phyloP scores from a whole-genome alignment of 2,113 vertebrate genomes.

The Astur gentilis region DNA sequence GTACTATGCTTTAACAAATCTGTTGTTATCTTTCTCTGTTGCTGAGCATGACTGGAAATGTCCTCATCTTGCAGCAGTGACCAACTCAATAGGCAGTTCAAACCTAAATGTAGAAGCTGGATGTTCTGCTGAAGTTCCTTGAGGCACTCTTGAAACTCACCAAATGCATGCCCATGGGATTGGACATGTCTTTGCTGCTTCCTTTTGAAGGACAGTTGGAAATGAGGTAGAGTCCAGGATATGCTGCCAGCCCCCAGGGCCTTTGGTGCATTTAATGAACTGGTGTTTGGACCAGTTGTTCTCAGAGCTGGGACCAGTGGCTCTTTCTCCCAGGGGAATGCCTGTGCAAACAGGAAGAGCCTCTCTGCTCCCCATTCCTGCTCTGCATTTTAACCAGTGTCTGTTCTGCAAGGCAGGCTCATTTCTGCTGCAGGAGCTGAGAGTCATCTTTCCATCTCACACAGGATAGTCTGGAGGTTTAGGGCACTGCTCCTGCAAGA shows the following conservation, averaged over 20 bases:
- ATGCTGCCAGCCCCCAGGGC: background rate
- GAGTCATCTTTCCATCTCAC: background rate
- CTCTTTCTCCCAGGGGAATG: background rate
- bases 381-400: background rate
- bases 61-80: background rate
- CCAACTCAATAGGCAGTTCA: background rate
- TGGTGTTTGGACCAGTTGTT: background rate
- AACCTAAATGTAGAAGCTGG: background rate
- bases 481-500: background rate
- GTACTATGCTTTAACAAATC: background rate
- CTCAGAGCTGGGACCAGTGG: background rate
- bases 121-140: background rate
- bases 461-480: background rate
- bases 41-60: background rate
- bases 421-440: background rate
- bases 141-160: background rate
- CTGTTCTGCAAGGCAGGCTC: background rate
- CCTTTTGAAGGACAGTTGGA: background rate
- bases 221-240: background rate
- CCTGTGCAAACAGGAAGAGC: background rate
- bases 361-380: background rate
- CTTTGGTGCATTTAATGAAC: background rate
- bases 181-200: background rate
- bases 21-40: background rate
- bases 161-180: background rate